phyloP scores from a whole-genome alignment of 2,797 vertebrate species.

The Tenualosa ilisha region DNA sequence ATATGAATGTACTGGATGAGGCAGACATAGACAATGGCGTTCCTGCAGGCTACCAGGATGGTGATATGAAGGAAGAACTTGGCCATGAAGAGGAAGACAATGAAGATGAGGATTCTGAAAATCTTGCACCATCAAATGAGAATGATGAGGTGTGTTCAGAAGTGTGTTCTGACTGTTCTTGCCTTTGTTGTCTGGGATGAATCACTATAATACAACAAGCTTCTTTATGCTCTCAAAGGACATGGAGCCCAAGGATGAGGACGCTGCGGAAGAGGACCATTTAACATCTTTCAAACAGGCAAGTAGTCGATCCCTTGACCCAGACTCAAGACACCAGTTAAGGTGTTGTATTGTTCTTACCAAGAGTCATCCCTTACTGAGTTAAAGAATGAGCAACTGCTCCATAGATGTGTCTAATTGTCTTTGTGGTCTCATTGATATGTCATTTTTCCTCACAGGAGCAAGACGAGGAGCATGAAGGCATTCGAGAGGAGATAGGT shows the following conservation, averaged over 20 bases:
- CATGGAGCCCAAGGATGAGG: slow-evolving; percentile 37
- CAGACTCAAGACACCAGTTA: neutral
- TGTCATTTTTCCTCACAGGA: slow-evolving; percentile 48
- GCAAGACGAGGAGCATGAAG: slow-evolving; percentile 70
- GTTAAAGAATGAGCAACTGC: too few species aligned
- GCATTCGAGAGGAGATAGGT: slow-evolving; percentile 85
- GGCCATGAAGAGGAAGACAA: slow-evolving; percentile 68
- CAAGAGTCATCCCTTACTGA: too few species aligned
- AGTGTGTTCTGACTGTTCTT: neutral
- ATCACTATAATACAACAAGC: neutral
- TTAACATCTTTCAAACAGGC: neutral
- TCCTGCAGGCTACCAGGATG: slow-evolving; percentile 74
- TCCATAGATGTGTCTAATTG: too few species aligned
- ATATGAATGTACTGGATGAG: slow-evolving; percentile 86
- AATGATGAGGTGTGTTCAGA: slow-evolving; percentile 43
- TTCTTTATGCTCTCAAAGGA: slow-evolving; percentile 35
- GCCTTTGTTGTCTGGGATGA: neutral
- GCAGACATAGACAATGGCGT: slow-evolving; percentile 82
- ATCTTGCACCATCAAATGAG: slow-evolving; percentile 36
- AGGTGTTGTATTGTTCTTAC: too few species aligned
- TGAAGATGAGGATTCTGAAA: slow-evolving; percentile 30
- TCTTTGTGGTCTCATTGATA: neutral
- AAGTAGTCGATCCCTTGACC: neutral
- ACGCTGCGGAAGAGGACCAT: slow-evolving; percentile 38
- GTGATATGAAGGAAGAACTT: slow-evolving; percentile 69